A percentile compares a stretch with the other conserved stretches of the same genome.
These are phyloP conservation scores for Acropternis orthonyx DNA, from an alignment of 2,797 vertebrate species.

Conservation along the genomic window DNA sequence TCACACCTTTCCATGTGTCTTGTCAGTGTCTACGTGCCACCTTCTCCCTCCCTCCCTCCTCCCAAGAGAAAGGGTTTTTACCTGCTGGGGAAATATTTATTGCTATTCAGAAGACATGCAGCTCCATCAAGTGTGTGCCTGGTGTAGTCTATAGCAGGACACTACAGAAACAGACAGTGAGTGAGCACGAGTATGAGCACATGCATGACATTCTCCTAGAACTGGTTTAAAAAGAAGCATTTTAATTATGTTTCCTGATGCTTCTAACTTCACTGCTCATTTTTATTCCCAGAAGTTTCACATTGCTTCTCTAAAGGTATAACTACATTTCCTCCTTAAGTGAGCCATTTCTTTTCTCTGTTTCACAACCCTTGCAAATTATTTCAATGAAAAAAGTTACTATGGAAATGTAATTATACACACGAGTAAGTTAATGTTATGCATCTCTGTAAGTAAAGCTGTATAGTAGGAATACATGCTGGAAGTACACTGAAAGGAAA, in stretches of 20 bases:
- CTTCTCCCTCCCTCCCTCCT: background rate
- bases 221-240: background rate
- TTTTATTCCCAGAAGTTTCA: background rate
- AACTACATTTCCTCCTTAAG: background rate
- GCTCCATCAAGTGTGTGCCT: slow-evolving; percentile 98
- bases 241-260: background rate
- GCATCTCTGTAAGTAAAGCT: background rate
- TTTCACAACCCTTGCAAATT: background rate
- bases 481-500: background rate
- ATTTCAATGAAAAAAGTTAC: background rate
- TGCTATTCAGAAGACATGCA: slow-evolving; percentile 99
- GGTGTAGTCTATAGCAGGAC: slow-evolving; percentile 98
- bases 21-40: background rate
- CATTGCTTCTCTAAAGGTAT: background rate
- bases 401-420: background rate
- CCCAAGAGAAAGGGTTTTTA: slow-evolving; percentile 65
- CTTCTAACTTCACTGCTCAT: background rate
- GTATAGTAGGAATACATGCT: background rate
- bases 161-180: slow-evolving; percentile 78
- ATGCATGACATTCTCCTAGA: background rate
- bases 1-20: background rate
- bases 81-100: slow-evolving; percentile 99
- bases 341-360: background rate
- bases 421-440: background rate
- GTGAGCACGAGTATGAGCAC: background rate